Conservation (phyloP, 2,888 invertebrate species). For the Eupithecia centaureata region DNA sequence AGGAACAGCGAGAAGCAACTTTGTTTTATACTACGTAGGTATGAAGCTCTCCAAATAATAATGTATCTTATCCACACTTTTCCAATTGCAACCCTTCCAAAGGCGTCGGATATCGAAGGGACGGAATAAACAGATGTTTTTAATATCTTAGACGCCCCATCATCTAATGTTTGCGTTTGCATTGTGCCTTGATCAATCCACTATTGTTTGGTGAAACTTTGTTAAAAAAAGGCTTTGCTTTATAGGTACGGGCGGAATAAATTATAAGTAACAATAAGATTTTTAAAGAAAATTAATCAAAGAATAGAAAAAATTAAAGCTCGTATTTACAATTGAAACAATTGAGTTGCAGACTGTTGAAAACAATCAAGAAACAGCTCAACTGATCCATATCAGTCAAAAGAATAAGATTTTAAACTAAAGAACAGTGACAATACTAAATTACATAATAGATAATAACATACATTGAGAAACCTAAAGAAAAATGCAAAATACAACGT, state of each 20-base stretch:
- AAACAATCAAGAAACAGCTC: too few species aligned
- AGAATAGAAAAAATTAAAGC: too few species aligned
- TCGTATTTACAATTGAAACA: too few species aligned
- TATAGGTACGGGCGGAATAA: not conserved
- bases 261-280: not conserved
- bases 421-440: not conserved
- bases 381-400: too few species aligned
- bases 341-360: too few species aligned
- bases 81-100: constrained; percentile 61
- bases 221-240: not conserved
- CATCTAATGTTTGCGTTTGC: constrained; percentile 58
- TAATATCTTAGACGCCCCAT: constrained; percentile 68
- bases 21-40: too few species aligned
- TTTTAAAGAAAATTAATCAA: too few species aligned
- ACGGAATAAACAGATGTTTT: constrained; percentile 72
- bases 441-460: not conserved
- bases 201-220: constrained; percentile 19
- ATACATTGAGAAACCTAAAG: constrained; percentile 28
- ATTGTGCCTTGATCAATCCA: constrained; percentile 44
- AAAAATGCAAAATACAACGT: constrained; percentile 49
- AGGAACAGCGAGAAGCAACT: too few species aligned
- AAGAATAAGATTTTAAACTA: too few species aligned
- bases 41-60: too few species aligned
- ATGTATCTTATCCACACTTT: constrained; percentile 52
- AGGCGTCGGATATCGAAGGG: constrained; percentile 62